Base-by-base conservation (phyloP, 2,113 vertebrate genomes). In the Lasiurus borealis region DNA sequence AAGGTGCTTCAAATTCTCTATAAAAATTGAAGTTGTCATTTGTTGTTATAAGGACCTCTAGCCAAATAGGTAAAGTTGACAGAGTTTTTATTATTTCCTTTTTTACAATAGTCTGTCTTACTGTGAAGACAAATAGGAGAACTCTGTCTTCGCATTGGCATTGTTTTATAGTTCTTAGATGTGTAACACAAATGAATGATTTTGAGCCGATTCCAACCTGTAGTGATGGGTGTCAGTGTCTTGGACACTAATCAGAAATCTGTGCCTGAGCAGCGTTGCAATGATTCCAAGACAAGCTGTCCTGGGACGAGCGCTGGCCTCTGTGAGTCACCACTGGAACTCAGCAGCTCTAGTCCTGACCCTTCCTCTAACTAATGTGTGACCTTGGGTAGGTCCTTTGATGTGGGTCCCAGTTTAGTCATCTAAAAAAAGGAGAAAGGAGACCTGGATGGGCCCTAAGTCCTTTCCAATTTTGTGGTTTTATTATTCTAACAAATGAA, bases 21-120 rank as follows among this genome's bases (percentile, higher is more conserved):
- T 92, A 97, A 95, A 91, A 97, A 97, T 94, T 73, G 97, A 91
- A 97, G 92, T 84, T 96, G 90, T 96, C 78, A 31, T 88, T 95
- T 97, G 19, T 80, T 96, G 0, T 88, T 97, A 96, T 97, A 94
- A 96, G 96, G 95, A 97, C 94, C 66, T 87, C 94, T 90, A 0
- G 97, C 98, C 98, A 98, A 98, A 97, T 78, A 88, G 96, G 89
- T 98, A 95, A 97, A 95, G 96, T 95, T 95, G 97, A 97, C 80
- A 29, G 94, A 83, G 8, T 98, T 98, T 98, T 98, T 98, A 98
- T 98, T 98, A 95, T 96, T 95, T 98, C 97, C 98, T 96, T 91
- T 98, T 98, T 98, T 98, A 92, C 97, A 97, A 97, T 97, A 97
- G 96, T 95, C 96, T 97, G 96, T 96, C 96, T 98, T 96, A 96